phyloP scores from a whole-genome alignment of 2,113 vertebrate species.

The Cyanistes caeruleus region DNA sequence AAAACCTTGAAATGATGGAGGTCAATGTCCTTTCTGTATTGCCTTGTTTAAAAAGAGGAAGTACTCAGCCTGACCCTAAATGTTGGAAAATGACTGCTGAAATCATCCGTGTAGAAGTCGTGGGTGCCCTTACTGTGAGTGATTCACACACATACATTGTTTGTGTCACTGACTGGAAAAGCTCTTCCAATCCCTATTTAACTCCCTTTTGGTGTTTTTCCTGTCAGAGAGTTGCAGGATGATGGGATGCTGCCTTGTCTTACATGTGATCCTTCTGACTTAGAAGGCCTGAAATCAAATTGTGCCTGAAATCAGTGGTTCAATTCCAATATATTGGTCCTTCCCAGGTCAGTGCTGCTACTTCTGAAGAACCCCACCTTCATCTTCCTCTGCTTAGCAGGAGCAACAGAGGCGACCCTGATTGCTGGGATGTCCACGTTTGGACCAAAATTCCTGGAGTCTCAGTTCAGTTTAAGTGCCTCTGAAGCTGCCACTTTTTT shows the following conservation, averaged over 20 bases:
- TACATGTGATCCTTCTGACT: background rate
- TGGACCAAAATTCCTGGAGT: constrained; percentile 94
- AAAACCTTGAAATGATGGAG: background rate
- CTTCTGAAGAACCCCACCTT: constrained; percentile 92
- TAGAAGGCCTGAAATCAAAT: background rate
- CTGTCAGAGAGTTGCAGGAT: background rate
- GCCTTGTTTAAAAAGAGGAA: background rate
- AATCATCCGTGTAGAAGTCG: accelerated
- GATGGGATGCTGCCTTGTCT: background rate
- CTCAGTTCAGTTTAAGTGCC: constrained; percentile 93
- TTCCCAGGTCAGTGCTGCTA: constrained; percentile 82
- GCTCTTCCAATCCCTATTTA: background rate
- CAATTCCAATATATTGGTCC: background rate
- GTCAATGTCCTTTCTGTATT: background rate
- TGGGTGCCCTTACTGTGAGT: background rate
- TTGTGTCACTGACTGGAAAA: background rate
- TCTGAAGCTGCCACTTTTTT: constrained; percentile 92
- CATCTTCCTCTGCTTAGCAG: constrained; percentile 91
- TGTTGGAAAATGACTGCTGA: background rate
- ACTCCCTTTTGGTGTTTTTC: background rate
- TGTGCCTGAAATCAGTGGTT: background rate
- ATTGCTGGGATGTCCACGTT: constrained; percentile 94
- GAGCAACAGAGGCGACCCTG: constrained; percentile 91
- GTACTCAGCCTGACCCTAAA: background rate
- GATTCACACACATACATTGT: background rate